A percentile compares a stretch with the other conserved stretches of the same genome.
These are phyloP conservation scores for Xestia sexstrigata DNA, from an alignment of 2,888 invertebrate genomes.

Conservation along the genomic window DNA sequence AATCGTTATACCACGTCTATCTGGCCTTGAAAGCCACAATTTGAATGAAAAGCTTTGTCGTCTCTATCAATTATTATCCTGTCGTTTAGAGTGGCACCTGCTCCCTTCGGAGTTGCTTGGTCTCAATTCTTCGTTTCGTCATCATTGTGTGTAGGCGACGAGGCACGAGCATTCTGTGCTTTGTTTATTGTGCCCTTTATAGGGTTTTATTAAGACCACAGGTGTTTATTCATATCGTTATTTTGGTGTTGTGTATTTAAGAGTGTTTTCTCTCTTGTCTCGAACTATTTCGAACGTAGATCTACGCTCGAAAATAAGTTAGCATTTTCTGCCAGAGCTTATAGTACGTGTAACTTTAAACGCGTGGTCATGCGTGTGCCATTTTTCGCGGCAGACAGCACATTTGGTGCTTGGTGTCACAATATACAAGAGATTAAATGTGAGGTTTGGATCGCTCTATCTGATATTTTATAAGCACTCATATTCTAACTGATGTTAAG, in stretches of 20 bases:
- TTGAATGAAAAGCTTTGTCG: conserved; percentile 62
- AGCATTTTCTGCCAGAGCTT: no score
- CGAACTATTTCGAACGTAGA: not conserved
- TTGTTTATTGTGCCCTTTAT: conserved; percentile 48
- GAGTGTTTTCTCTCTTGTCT: not conserved
- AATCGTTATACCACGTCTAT: conserved; percentile 11
- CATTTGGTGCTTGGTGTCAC: not conserved
- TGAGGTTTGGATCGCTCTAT: not conserved
- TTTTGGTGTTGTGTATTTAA: conserved; percentile 1
- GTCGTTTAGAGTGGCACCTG: conserved; percentile 67
- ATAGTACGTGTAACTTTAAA: not conserved
- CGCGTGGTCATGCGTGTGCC: no score
- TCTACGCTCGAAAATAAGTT: not conserved
- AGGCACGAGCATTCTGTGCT: conserved; percentile 31
- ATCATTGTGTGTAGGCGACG: conserved; percentile 40
- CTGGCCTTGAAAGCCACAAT: conserved; percentile 57
- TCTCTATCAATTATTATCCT: conserved; percentile 68
- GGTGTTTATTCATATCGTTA: conserved; percentile 14
- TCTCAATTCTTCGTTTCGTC: conserved; percentile 34
- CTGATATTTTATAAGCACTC: not conserved
- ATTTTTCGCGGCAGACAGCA: not conserved
- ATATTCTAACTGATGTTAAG: not conserved
- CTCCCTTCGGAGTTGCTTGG: conserved; percentile 34
- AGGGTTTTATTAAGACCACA: conserved; percentile 23
- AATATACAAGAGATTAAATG: not conserved